Evolutionary conservation across 37 sponge, comb jelly and placozoan species (phyloP).

Genomic region (Halisarca cf. caerulea): DNA sequence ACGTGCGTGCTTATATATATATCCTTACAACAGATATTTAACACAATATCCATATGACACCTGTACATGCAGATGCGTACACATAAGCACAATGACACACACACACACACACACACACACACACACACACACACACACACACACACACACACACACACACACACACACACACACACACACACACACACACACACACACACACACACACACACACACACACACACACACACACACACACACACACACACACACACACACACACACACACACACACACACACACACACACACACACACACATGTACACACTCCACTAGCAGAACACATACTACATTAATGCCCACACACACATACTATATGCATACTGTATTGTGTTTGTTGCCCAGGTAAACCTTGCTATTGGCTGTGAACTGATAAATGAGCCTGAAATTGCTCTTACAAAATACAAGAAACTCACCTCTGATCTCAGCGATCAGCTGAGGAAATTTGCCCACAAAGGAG

Average conservation of each 20-base stretch:
- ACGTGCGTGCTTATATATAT: no score
- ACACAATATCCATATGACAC: no score
- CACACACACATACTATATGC: no score
- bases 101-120: no score
- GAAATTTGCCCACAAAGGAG: neutral
- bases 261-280: slow-evolving; percentile 56
- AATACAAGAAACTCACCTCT: slow-evolving; percentile 30
- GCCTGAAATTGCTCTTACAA: slow-evolving; percentile 33
- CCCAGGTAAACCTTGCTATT: slow-evolving; percentile 66
- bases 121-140: no score
- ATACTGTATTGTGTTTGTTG: neutral
- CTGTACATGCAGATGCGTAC: no score
- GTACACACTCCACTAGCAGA: no score
- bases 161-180: neutral
- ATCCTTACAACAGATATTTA: no score
- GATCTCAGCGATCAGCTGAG: neutral
- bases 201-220: neutral
- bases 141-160: no score
- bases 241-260: slow-evolving; percentile 52
- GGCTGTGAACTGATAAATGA: slow-evolving; percentile 65
- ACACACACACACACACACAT: slow-evolving; percentile 10
- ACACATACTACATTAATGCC: no score
- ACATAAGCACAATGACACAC: no score
- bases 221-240: slow-evolving; percentile 33
- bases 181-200: neutral